Conservation (phyloP, 2,888 invertebrate genomes). For the Gnatocerus cornutus region DNA sequence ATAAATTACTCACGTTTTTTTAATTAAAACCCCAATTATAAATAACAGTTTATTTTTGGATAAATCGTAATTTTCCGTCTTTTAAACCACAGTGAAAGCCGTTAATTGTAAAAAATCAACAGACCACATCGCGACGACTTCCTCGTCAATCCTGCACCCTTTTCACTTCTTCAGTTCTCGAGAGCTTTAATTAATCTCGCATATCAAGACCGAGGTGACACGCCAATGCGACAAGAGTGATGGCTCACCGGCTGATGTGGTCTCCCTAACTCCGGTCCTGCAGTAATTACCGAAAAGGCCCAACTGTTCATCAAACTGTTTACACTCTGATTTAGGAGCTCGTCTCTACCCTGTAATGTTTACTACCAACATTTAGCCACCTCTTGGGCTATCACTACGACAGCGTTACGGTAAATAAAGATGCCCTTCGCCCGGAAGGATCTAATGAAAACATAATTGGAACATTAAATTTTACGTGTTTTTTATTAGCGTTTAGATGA, state of each 20-base stretch:
- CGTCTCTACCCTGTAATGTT: constrained; percentile 36
- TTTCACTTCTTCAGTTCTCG: constrained; percentile 29
- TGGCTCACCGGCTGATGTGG: constrained; percentile 50
- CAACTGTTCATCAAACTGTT: constrained; percentile 58
- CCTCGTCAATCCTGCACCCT: constrained; percentile 29
- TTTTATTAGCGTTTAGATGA: constrained; percentile 24
- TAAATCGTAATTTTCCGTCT: too few species aligned
- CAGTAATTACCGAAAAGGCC: constrained; percentile 55
- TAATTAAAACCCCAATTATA: too few species aligned
- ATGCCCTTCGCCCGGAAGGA: constrained; percentile 9
- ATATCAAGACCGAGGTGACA: constrained; percentile 48
- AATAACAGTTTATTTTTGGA: too few species aligned
- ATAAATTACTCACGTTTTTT: too few species aligned
- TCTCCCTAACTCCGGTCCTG: constrained; percentile 52
- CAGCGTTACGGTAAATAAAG: constrained; percentile 20
- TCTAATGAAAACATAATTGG: constrained; percentile 25
- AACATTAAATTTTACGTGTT: constrained; percentile 24
- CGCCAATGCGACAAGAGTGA: constrained; percentile 51
- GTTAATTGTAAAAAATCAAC: too few species aligned
- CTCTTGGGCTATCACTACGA: constrained; percentile 33
- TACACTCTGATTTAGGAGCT: constrained; percentile 56
- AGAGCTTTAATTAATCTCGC: constrained; percentile 54
- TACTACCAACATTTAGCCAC: constrained; percentile 41
- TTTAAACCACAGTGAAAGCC: too few species aligned
- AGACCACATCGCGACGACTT: background rate